Evolutionary conservation across 2,888 invertebrate genomes (phyloP).

Genomic region (Clivina fossor): DNA sequence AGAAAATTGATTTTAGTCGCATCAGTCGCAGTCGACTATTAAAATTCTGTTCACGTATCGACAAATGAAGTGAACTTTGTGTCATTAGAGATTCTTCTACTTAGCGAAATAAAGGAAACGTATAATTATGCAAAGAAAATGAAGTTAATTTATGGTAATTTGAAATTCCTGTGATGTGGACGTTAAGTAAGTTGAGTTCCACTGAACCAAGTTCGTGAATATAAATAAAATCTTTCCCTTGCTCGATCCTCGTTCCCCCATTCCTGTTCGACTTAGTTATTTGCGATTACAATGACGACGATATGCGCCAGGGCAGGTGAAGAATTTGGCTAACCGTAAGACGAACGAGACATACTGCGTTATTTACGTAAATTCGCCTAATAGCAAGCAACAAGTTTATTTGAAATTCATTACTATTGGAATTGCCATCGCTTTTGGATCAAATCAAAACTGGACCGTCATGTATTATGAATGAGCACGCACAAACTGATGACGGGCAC

Average conservation of each 20-base stretch:
- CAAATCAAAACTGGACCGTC: conserved; percentile 2
- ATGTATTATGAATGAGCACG: conserved; percentile 17
- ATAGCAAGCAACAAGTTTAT: conserved; percentile 28
- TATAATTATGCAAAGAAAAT: conserved; percentile 34
- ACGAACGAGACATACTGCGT: too few relatives aligned
- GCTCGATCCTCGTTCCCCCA: too few relatives aligned
- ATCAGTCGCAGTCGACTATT: conserved; percentile 18
- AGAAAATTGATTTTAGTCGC: conserved; percentile 20
- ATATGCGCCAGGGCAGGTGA: too few relatives aligned
- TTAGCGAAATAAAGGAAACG: conserved; percentile 33
- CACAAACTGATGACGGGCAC: too few relatives aligned
- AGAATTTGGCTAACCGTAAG: too few relatives aligned
- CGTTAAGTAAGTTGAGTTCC: too few relatives aligned
- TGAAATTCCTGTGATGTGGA: conserved; percentile 31
- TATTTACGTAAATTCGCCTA: too few relatives aligned
- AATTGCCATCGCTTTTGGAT: conserved; percentile 9
- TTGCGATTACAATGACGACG: too few relatives aligned
- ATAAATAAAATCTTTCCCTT: too few relatives aligned
- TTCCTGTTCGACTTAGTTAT: too few relatives aligned
- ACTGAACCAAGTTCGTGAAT: conserved; percentile 11
- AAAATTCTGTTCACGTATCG: conserved; percentile 29
- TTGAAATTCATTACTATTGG: conserved; percentile 14
- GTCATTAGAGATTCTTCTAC: conserved; percentile 34
- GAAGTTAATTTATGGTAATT: conserved; percentile 34
- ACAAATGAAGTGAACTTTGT: conserved; percentile 33